phyloP scores from a whole-genome alignment of 2,797 vertebrate species.

The Cetoscarus ocellatus region DNA sequence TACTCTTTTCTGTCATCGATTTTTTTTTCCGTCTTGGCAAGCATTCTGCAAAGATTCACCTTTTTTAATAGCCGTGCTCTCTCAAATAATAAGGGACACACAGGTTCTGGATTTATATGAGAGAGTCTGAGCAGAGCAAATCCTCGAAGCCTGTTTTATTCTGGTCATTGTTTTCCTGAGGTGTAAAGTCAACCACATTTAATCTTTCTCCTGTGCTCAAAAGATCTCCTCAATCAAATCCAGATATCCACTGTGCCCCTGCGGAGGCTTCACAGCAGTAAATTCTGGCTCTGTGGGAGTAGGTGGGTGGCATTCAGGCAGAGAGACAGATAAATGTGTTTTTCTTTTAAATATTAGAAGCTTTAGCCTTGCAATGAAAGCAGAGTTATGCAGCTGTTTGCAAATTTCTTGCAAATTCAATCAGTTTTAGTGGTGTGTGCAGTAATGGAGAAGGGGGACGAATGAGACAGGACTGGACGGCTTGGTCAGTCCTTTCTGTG shows the following conservation, averaged over 20 bases:
- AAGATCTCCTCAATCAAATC: constrained; percentile 65
- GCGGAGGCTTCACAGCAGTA: constrained; percentile 42
- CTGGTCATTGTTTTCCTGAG: constrained; percentile 65
- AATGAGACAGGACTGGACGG: constrained; percentile 9
- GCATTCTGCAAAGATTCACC: neutral
- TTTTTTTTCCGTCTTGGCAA: neutral
- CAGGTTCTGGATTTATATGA: constrained; percentile 30
- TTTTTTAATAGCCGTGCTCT: constrained; percentile 26
- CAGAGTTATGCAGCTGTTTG: constrained; percentile 26
- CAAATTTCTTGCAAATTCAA: constrained; percentile 34
- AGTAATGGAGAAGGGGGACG: constrained; percentile 20
- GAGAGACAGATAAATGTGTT: constrained; percentile 54
- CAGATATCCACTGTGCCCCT: constrained; percentile 50
- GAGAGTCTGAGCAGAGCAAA: constrained; percentile 31
- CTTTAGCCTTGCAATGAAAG: constrained; percentile 43
- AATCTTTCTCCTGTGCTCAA: constrained; percentile 65
- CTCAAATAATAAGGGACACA: constrained; percentile 20
- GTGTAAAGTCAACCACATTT: constrained; percentile 72
- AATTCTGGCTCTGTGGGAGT: constrained; percentile 44
- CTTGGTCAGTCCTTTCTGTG: constrained; percentile 46
- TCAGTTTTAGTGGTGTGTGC: constrained; percentile 23
- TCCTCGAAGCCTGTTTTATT: constrained; percentile 56
- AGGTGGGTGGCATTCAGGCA: constrained; percentile 36
- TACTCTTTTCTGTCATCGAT: neutral
- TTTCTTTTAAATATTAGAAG: constrained; percentile 43